Percentiles rank a stretch among this genome's conserved stretches.
phyloP scores from a whole-genome alignment of 2,888 invertebrate genomes.

The Subacronicta megacephala region DNA sequence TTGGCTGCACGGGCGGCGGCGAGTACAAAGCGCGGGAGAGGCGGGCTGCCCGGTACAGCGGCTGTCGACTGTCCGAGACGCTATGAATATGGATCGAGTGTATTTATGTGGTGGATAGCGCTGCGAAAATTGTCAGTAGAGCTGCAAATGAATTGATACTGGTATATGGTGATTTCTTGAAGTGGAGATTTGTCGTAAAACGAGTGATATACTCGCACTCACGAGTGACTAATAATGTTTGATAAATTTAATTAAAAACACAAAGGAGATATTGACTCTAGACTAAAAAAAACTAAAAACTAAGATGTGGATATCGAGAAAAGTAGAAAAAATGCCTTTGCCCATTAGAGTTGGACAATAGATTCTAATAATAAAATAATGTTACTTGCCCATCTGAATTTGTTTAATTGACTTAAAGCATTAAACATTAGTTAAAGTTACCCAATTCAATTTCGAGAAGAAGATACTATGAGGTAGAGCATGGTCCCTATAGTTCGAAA shows the following conservation, averaged over 20 bases:
- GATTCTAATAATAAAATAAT: too few relatives aligned
- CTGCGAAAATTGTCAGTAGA: constrained; percentile 46
- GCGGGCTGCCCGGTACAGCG: constrained; percentile 73
- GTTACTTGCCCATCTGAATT: too few relatives aligned
- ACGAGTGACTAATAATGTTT: neutral
- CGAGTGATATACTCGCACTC: neutral
- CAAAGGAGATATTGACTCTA: neutral
- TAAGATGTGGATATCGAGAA: too few relatives aligned
- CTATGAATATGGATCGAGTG: constrained; percentile 81
- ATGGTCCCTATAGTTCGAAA: too few relatives aligned
- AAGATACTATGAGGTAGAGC: too few relatives aligned
- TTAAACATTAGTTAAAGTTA: too few relatives aligned
- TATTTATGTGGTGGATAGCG: constrained; percentile 55
- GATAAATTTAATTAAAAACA: neutral
- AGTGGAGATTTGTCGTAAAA: constrained; percentile 3
- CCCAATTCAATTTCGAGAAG: too few relatives aligned
- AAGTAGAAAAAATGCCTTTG: too few relatives aligned
- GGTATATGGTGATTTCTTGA: neutral
- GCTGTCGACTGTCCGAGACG: constrained; percentile 76
- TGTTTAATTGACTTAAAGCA: too few relatives aligned
- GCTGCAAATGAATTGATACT: constrained; percentile 47
- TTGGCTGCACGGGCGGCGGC: constrained; percentile 78
- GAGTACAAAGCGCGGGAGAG: constrained; percentile 80
- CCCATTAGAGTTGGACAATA: too few relatives aligned
- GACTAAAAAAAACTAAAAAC: too few relatives aligned